Percentiles rank a stretch among this genome's conserved stretches.
These are phyloP conservation scores for Zaprionus camerounensis DNA, from an alignment of 1,140 invertebrate species.

Conservation along the genomic window DNA sequence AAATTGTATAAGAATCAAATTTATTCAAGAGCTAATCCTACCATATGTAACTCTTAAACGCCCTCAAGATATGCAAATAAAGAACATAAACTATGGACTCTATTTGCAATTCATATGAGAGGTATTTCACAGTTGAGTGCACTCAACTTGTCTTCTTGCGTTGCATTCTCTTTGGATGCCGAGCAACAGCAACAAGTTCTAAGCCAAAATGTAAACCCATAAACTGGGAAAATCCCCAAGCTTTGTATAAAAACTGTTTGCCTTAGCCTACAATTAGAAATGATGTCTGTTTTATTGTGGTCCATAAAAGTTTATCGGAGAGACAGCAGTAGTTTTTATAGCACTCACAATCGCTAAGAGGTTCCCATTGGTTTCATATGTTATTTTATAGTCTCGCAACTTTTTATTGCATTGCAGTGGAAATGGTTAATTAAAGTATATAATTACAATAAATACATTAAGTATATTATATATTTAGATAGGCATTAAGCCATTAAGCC, in stretches of 20 bases:
- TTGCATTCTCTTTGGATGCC: background rate
- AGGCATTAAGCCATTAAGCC: background rate
- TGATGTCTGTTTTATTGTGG: conserved; percentile 1
- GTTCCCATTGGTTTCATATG: background rate
- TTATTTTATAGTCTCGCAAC: background rate
- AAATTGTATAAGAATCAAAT: too few relatives aligned
- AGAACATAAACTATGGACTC: background rate
- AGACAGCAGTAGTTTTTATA: background rate
- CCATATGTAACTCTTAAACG: too few relatives aligned
- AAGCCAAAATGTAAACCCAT: background rate
- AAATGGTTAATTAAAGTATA: background rate
- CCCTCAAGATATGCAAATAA: too few relatives aligned
- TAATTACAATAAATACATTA: background rate
- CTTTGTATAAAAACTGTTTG: background rate
- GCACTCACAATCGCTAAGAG: background rate
- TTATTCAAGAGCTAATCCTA: too few relatives aligned
- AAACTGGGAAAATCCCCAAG: background rate
- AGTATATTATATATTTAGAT: background rate
- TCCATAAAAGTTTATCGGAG: background rate
- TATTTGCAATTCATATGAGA: background rate
- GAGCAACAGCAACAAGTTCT: background rate
- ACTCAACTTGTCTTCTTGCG: background rate
- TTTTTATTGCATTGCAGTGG: too few relatives aligned
- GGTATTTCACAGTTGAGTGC: background rate
- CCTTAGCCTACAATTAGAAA: background rate